These are phyloP conservation scores for Amphipoea lucens DNA, from an alignment of 2,888 invertebrate genomes.

Conservation along the genomic window DNA sequence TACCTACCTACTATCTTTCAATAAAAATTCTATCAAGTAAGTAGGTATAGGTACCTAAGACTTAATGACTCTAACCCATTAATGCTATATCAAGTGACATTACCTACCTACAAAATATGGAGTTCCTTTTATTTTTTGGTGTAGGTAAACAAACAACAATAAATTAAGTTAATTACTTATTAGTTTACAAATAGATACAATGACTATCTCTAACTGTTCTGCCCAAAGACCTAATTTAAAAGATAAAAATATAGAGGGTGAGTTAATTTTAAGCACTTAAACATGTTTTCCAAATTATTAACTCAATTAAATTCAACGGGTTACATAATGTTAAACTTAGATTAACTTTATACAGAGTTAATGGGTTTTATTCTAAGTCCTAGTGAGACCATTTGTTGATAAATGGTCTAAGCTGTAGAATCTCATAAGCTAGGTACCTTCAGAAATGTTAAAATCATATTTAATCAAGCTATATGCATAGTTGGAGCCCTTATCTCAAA, in stretches of 20 bases:
- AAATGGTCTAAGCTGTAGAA: not conserved
- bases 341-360: not conserved
- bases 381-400: not conserved
- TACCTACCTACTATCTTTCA: not conserved
- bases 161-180: not conserved
- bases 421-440: not conserved
- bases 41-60: not conserved
- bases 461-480: slow-evolving; percentile 25
- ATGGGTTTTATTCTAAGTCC: not conserved
- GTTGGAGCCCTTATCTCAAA: slow-evolving; percentile 25
- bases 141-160: not conserved
- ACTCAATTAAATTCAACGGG: not conserved
- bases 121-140: not conserved
- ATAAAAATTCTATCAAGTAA: not conserved
- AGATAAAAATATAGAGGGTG: not conserved
- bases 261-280: not conserved
- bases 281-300: not conserved
- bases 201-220: not conserved
- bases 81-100: not conserved
- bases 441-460: not conserved
- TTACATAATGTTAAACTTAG: not conserved
- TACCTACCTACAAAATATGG: too few species aligned
- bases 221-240: not conserved
- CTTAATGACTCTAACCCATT: not conserved
- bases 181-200: not conserved